A percentile compares a stretch with the other conserved stretches of the same genome.
These are phyloP conservation scores for Trachymyrmex septentrionalis DNA, from an alignment of 1,140 invertebrate species.

Conservation along the genomic window DNA sequence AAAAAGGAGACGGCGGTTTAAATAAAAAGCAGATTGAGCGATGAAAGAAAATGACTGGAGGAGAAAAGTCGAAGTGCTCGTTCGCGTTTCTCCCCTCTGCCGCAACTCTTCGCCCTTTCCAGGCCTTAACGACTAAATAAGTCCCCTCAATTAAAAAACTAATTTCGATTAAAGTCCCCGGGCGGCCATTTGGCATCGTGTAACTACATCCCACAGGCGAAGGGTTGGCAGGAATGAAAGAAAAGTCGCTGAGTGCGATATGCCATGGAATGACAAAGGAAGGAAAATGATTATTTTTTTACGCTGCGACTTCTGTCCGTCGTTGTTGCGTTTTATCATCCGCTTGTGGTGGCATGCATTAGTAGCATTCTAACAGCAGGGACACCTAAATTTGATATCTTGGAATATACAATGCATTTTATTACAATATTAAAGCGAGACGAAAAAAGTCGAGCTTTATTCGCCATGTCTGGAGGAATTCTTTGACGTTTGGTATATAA, in stretches of 20 bases:
- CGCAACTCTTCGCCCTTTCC: neutral
- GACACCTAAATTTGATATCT: slow-evolving; percentile 33
- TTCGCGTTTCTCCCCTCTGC: slow-evolving; percentile 28
- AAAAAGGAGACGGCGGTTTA: slow-evolving; percentile 48
- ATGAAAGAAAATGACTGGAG: slow-evolving; percentile 55
- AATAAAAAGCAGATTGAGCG: slow-evolving; percentile 74
- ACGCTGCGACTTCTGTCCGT: slow-evolving; percentile 40
- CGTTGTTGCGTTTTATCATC: slow-evolving; percentile 54
- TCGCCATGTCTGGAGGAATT: neutral
- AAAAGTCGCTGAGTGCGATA: slow-evolving; percentile 54
- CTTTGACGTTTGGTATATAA: neutral
- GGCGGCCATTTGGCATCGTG: slow-evolving; percentile 80
- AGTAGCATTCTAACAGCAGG: slow-evolving; percentile 6
- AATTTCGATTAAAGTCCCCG: slow-evolving; percentile 85
- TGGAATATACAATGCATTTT: slow-evolving; percentile 21
- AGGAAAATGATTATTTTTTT: slow-evolving; percentile 57
- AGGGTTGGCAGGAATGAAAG: slow-evolving; percentile 47
- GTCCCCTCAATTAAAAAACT: slow-evolving; percentile 85
- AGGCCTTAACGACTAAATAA: slow-evolving; percentile 82
- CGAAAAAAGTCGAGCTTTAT: slow-evolving; percentile 15
- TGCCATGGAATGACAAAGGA: slow-evolving; percentile 30
- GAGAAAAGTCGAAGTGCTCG: slow-evolving; percentile 43
- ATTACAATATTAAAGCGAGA: slow-evolving; percentile 7
- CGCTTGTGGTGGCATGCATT: neutral
- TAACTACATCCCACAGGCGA: slow-evolving; percentile 73